phyloP scores from a whole-genome alignment of 1,140 invertebrate species.

The Hypsibius dujardini region DNA sequence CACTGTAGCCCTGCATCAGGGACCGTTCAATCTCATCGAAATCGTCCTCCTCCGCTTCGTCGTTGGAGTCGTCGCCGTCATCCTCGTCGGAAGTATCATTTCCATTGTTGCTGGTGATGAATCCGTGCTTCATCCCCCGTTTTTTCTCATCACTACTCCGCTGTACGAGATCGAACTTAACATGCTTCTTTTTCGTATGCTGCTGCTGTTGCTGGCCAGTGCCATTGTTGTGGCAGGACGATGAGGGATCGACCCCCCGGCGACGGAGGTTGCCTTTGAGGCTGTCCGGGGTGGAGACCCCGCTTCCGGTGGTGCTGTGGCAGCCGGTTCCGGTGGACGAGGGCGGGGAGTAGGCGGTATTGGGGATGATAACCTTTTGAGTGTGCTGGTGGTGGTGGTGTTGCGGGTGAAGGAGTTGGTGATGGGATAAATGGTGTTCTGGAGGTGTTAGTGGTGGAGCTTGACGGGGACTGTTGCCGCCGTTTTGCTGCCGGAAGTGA shows the following conservation, averaged over 20 bases:
- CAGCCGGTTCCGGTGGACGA: not conserved
- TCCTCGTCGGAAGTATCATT: not conserved
- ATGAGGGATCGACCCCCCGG: too few relatives aligned
- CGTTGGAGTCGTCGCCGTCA: not conserved
- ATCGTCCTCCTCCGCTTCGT: not conserved
- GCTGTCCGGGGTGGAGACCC: not conserved
- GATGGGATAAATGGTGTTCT: too few relatives aligned
- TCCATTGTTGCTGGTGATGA: too few relatives aligned
- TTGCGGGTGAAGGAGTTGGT: too few relatives aligned
- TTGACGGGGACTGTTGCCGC: too few relatives aligned
- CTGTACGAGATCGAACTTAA: not conserved
- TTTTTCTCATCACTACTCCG: not conserved
- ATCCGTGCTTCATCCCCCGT: too few relatives aligned
- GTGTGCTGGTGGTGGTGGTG: too few relatives aligned
- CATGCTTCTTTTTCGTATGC: not conserved
- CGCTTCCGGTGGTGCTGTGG: not conserved
- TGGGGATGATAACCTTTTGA: too few relatives aligned
- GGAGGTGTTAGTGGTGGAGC: too few relatives aligned
- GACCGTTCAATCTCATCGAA: conserved; percentile 1
- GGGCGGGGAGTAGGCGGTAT: not conserved
- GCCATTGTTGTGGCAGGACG: not conserved
- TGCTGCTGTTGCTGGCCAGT: not conserved
- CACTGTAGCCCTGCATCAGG: not conserved
- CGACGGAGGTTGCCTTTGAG: not conserved
- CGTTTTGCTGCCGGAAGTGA: too few relatives aligned